Evolutionary conservation across 2,797 vertebrate genomes (phyloP).

Genomic region (Ibycter americanus): DNA sequence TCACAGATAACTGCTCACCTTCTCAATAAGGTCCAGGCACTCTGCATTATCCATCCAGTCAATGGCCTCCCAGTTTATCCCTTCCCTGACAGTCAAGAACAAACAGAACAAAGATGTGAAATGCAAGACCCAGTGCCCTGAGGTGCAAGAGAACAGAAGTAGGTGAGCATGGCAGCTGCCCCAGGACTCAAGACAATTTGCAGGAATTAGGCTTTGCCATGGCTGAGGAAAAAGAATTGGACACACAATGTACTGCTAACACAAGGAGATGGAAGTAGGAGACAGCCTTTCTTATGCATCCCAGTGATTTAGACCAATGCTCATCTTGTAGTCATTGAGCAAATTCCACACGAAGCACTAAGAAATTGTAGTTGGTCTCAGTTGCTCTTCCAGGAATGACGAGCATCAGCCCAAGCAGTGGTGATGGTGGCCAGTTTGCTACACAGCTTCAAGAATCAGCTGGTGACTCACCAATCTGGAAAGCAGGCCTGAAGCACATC

Average conservation of each 20-base stretch:
- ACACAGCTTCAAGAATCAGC: not conserved
- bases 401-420: not conserved
- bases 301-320: not conserved
- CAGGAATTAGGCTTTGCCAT: not conserved
- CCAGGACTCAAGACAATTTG: not conserved
- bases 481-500: not conserved
- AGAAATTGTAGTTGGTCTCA: not conserved
- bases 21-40: slow-evolving; percentile 91
- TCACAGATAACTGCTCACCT: slow-evolving; percentile 73
- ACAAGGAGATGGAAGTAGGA: not conserved
- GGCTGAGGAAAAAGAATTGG: not conserved
- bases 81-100: slow-evolving; percentile 79
- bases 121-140: not conserved
- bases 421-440: not conserved
- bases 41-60: slow-evolving; percentile 97
- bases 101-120: slow-evolving; percentile 22
- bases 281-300: not conserved
- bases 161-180: not conserved
- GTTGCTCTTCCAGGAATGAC: not conserved
- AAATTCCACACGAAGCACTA: not conserved
- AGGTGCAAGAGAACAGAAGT: not conserved
- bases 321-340: not conserved
- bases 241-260: not conserved
- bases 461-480: not conserved
- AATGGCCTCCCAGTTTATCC: slow-evolving; percentile 91